Percentiles rank a stretch among this genome's conserved stretches.
phyloP scores from a whole-genome alignment of 2,113 vertebrate species.

The Antechinus stuartii region DNA sequence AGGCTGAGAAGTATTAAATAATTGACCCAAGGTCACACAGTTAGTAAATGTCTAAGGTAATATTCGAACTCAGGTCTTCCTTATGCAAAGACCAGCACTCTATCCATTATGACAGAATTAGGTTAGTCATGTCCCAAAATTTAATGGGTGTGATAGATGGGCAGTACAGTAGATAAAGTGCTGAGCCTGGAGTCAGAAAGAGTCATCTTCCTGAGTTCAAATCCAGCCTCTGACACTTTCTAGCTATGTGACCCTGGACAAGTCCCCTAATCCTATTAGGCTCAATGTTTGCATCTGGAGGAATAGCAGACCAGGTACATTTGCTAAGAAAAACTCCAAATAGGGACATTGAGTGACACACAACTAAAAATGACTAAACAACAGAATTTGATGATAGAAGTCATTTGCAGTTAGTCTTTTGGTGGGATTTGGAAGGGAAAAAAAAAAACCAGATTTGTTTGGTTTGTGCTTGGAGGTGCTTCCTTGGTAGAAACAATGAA shows the following conservation, averaged over 20 bases:
- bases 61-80: background rate
- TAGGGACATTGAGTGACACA: background rate
- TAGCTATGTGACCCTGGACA: background rate
- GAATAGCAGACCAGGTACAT: background rate
- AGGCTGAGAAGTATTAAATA: background rate
- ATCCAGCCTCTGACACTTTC: background rate
- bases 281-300: background rate
- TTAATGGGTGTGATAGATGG: background rate
- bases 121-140: background rate
- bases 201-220: background rate
- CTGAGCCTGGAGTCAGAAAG: background rate
- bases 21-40: background rate
- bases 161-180: background rate
- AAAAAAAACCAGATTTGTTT: background rate
- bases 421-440: background rate
- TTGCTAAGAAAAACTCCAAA: background rate
- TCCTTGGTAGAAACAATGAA: slow-evolving; percentile 28
- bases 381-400: background rate
- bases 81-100: background rate
- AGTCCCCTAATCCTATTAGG: background rate
- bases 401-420: background rate
- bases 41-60: background rate
- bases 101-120: background rate
- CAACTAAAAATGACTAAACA: background rate
- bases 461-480: background rate